These are phyloP conservation scores for Petrolisthes manimaculis DNA, from an alignment of 2,888 invertebrate species.

Conservation along the genomic window DNA sequence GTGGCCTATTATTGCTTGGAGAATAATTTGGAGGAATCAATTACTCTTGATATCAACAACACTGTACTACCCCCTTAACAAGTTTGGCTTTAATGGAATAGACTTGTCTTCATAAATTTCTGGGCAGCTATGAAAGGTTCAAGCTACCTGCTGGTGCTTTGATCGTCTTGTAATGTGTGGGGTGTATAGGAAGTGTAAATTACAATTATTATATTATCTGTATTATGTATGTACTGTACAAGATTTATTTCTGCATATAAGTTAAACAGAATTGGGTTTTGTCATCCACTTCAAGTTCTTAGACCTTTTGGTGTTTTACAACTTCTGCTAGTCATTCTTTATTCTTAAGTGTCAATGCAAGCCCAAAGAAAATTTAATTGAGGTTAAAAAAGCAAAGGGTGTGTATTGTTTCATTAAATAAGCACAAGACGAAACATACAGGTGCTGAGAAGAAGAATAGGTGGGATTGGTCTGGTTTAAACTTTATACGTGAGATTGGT, in stretches of 20 bases:
- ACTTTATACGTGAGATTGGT: too few relatives aligned
- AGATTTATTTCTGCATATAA: slow-evolving; percentile 32
- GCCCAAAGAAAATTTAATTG: slow-evolving; percentile 50
- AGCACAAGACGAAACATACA: slow-evolving; percentile 37
- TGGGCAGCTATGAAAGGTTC: slow-evolving; percentile 52
- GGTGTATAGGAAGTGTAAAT: slow-evolving; percentile 44
- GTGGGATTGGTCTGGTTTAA: too few relatives aligned
- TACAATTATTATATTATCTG: slow-evolving; percentile 36
- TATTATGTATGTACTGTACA: slow-evolving; percentile 22
- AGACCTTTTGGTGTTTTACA: slow-evolving; percentile 41
- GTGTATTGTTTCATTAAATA: slow-evolving; percentile 30
- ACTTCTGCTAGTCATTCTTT: slow-evolving; percentile 62
- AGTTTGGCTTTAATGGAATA: slow-evolving; percentile 30
- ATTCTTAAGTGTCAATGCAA: slow-evolving; percentile 57
- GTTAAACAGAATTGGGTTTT: slow-evolving; percentile 49
- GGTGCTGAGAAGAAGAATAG: slow-evolving; percentile 39
- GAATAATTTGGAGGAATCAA: too few relatives aligned
- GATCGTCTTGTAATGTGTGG: slow-evolving; percentile 44
- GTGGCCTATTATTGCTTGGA: too few relatives aligned
- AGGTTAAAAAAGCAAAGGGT: slow-evolving; percentile 21
- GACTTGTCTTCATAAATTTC: slow-evolving; percentile 14
- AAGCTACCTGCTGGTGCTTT: slow-evolving; percentile 57
- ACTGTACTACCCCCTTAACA: neutral
- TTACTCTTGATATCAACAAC: too few relatives aligned
- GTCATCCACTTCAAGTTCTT: slow-evolving; percentile 33